A percentile compares a stretch with the other conserved stretches of the same genome.
Conservation (phyloP, 2,113 vertebrate species). For the Prochilodus magdalenae region DNA sequence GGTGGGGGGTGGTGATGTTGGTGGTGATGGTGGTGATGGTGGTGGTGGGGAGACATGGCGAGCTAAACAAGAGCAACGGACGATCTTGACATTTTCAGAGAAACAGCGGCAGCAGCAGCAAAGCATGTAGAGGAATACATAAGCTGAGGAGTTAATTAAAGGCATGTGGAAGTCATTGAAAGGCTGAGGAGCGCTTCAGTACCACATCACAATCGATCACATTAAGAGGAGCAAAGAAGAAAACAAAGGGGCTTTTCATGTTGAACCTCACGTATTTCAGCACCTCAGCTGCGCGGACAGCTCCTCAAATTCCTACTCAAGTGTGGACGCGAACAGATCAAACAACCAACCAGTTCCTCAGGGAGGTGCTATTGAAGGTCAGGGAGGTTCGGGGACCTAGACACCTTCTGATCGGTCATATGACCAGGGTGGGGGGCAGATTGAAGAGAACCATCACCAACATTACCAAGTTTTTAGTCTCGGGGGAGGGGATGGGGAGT, state of each 20-base stretch:
- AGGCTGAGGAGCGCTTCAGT: background rate
- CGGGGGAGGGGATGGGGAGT: too few species aligned
- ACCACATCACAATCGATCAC: constrained; percentile 14
- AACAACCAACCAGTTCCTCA: background rate
- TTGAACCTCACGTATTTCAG: background rate
- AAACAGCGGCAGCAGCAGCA: constrained; percentile 43
- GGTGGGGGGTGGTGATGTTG: constrained; percentile 20
- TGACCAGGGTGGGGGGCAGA: background rate
- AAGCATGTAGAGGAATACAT: constrained; percentile 40
- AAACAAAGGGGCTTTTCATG: background rate
- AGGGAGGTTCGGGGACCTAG: background rate
- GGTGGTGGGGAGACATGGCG: background rate
- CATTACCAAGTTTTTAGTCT: background rate
- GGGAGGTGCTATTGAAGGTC: background rate
- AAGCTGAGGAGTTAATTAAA: constrained; percentile 46
- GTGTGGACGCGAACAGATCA: background rate
- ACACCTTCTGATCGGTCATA: background rate
- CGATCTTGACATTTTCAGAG: constrained; percentile 53
- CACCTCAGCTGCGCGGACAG: constrained; percentile 23
- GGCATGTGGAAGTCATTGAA: constrained; percentile 14
- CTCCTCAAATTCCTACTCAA: background rate
- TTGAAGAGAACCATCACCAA: background rate
- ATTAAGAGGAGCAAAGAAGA: background rate
- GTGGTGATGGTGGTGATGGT: background rate
- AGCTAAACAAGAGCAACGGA: constrained; percentile 53